Base-by-base conservation (phyloP, 2,113 vertebrate species). In the Lophius piscatorius region DNA sequence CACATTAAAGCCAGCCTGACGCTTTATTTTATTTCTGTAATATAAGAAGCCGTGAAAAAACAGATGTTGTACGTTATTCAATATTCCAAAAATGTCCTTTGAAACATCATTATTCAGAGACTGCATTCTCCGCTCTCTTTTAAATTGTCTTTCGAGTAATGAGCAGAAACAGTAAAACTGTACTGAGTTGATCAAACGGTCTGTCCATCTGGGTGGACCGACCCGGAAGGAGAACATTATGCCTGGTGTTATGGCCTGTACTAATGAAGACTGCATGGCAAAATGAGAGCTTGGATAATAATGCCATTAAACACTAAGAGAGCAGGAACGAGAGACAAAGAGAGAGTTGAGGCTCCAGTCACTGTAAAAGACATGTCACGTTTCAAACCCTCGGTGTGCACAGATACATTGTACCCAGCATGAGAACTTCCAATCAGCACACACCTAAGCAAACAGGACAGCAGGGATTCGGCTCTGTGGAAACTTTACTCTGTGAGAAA, bases 391-490 rank as follows among this genome's bases (percentile, higher is more conserved):
- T 77, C 4, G 63, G 82, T 73, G 78, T 56, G 77, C 63, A 22
- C 55, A 84, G 73, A 81, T 75, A 83, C 80, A 76, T 78, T 49
- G 82, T 76, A 76, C 87, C 69, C 89, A 88, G 88, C 87, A 71
- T 91, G 91, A 78, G 89, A 91, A 90, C 87, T 88, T 90, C 88
- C 91, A 91, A 92, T 92, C 90, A 91, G 88, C 71, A 62, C 64
- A 87, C 91, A 92, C 89, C 89, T 92, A 90, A 91, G 89, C 86
- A 92, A 92, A 92, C 91, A 91, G 79, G 81, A 87, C 84, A 72
- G 80, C 81, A 58, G 84, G 86, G 82, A 83, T 79, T 78, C 82
- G 22, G 80, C 78, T 78, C 69, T 33, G 83, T 88, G 85, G 87
- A 91, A 91, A 91, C 70, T 82, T 85, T 76, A 58, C 79, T 75